Percentiles rank a stretch among this genome's conserved stretches.
These are phyloP conservation scores for Rhegmatorhina hoffmannsi DNA, from an alignment of 2,113 vertebrate species.

Conservation along the genomic window DNA sequence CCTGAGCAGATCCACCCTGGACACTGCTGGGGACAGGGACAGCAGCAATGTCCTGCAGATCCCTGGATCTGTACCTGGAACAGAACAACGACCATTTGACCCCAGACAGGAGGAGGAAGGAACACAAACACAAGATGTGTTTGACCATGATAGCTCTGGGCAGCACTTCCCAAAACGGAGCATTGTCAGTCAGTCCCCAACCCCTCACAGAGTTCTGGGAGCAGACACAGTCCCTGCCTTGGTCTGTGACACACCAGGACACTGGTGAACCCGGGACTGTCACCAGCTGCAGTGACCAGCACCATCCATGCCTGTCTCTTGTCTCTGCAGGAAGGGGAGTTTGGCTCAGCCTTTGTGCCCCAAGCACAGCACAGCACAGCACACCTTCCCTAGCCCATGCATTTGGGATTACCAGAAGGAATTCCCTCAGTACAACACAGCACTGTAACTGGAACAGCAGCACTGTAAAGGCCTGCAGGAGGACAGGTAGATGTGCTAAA, in stretches of 20 bases:
- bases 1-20: neutral
- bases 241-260: neutral
- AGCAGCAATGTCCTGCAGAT: neutral
- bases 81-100: neutral
- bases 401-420: neutral
- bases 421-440: neutral
- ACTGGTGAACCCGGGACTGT: neutral
- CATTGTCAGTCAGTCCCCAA: neutral
- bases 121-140: neutral
- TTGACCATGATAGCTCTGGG: neutral
- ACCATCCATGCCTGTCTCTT: accelerated
- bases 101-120: neutral
- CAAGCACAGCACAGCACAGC: neutral
- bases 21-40: neutral
- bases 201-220: neutral
- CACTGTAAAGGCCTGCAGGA: accelerated
- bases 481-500: neutral
- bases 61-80: slow-evolving; percentile 8
- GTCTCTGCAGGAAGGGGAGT: neutral
- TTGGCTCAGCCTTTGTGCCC: neutral
- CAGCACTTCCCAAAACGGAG: neutral
- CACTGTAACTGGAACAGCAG: neutral
- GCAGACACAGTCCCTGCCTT: neutral
- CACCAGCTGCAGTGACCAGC: neutral
- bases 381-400: neutral